Conservation (phyloP, 1,140 invertebrate genomes). For the Drosophila ambigua region DNA sequence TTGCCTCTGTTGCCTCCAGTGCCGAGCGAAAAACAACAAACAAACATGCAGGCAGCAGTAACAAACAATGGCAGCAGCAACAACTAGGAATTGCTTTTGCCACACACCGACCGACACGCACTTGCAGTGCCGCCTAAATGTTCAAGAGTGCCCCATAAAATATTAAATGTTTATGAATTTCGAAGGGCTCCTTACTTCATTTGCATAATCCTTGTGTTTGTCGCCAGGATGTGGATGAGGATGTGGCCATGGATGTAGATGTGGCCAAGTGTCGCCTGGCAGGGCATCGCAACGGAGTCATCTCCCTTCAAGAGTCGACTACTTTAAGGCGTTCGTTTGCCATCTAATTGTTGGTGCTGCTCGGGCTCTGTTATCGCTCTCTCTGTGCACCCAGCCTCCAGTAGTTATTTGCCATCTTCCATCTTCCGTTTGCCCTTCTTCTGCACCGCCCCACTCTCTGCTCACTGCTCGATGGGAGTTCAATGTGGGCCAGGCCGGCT, state of each 20-base stretch:
- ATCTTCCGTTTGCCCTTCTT: background rate
- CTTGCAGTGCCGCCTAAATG: slow-evolving; percentile 53
- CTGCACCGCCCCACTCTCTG: background rate
- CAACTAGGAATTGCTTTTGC: slow-evolving; percentile 46
- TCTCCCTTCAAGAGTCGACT: slow-evolving; percentile 17
- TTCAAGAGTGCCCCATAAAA: slow-evolving; percentile 63
- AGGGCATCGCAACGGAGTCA: slow-evolving; percentile 5
- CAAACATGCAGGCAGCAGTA: slow-evolving; percentile 33
- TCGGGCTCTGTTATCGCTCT: background rate
- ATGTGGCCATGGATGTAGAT: slow-evolving; percentile 15
- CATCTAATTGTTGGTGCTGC: slow-evolving; percentile 24
- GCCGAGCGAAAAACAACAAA: slow-evolving; percentile 55
- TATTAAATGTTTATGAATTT: slow-evolving; percentile 76
- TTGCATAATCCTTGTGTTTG: slow-evolving; percentile 71
- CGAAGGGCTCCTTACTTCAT: slow-evolving; percentile 59
- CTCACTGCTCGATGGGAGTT: background rate
- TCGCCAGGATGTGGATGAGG: slow-evolving; percentile 31
- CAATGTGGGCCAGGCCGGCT: background rate
- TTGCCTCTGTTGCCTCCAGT: slow-evolving; percentile 29
- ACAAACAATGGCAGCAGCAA: slow-evolving; percentile 47
- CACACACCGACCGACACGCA: slow-evolving; percentile 22
- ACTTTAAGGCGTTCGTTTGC: slow-evolving; percentile 7
- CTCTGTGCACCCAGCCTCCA: background rate
- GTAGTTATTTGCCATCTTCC: background rate
- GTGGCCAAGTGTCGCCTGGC: slow-evolving; percentile 54